Evolutionary conservation across 2,888 invertebrate genomes (phyloP).

Genomic region (Trichogramma dendrolimi): DNA sequence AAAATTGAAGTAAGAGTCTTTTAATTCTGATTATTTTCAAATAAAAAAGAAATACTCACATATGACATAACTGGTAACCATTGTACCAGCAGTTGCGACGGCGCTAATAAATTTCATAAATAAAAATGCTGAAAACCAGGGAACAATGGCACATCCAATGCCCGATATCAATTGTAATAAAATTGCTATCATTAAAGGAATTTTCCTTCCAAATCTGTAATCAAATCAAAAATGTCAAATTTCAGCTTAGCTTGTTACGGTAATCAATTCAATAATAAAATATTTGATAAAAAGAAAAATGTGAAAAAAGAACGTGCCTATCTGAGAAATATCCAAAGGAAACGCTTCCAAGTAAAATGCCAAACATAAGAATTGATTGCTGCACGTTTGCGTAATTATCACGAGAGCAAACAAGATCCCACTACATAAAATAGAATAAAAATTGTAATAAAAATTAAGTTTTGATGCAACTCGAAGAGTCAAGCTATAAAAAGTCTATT

Average conservation of each 20-base stretch:
- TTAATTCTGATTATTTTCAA: background rate
- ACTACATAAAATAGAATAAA: constrained; percentile 52
- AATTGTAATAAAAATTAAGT: constrained; percentile 9
- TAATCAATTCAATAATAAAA: constrained; percentile 2
- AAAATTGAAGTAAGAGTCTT: background rate
- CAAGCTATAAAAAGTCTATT: background rate
- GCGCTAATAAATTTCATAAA: constrained; percentile 68
- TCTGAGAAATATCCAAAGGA: constrained; percentile 73
- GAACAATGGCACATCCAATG: constrained; percentile 66
- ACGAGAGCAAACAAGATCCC: constrained; percentile 69
- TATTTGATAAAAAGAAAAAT: constrained; percentile 1
- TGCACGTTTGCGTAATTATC: constrained; percentile 68
- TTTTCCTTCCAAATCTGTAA: constrained; percentile 70
- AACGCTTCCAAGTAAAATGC: constrained; percentile 72
- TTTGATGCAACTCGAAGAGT: background rate
- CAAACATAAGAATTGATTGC: constrained; percentile 74
- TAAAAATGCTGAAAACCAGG: constrained; percentile 64
- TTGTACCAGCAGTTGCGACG: constrained; percentile 76
- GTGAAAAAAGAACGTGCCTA: constrained; percentile 55
- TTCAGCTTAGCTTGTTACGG: constrained; percentile 1
- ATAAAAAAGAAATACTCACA: constrained; percentile 44
- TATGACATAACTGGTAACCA: constrained; percentile 66
- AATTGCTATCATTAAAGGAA: constrained; percentile 70
- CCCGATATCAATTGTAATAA: constrained; percentile 70
- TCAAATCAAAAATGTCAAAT: constrained; percentile 20